Evolutionary conservation across 2,888 invertebrate genomes (phyloP), one percentile per base, ranked within the genome.

Genomic region (Orthosia incerta): DNA sequence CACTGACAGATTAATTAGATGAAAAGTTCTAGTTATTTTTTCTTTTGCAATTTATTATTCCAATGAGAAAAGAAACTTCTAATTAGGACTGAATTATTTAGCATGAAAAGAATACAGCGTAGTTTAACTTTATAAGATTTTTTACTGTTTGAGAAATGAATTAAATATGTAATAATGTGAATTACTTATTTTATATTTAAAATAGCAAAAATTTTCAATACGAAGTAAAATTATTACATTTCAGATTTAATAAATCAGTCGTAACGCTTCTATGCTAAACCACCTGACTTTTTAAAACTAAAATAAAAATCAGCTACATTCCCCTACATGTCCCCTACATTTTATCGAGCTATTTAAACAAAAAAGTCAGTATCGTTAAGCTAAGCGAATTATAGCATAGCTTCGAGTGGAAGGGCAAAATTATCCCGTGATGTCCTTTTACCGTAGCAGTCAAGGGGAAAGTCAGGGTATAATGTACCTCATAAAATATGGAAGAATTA

Each of bases 401-500:
- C 82, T 79, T 71, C 50, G 7, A 46, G 26, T 88, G 75, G 60
- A 68, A 62, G n/a, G 46, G 46, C 26, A n/a, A 48, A 31, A 55
- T 71, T 45, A 60, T 11, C 13, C 18, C 48, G 46, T 66, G 56
- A 74, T 75, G 71, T 71, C 74, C 87, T 77, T 83, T 79, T 72
- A 74, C 55, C 57, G 55, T 57, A 50, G 61, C 57, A 84, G 84
- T 84, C 85, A 89, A 88, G 84, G 88, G 87, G 80, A 88, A 86
- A 87, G 88, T 86, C 87, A 71, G 86, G 73, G 73, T 87, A 86
- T 80, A 86, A 86, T 87, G 88, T 86, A 84, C 84, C 88, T 89
- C 86, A 90, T 91, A 91, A 92, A 92, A 90, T 92, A 92, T 91
- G 84, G 71, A 89, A 87, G 93, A 93, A 93, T 94, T 94, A 94